phyloP scores from a whole-genome alignment of 2,888 invertebrate species.

The Noctua janthina region DNA sequence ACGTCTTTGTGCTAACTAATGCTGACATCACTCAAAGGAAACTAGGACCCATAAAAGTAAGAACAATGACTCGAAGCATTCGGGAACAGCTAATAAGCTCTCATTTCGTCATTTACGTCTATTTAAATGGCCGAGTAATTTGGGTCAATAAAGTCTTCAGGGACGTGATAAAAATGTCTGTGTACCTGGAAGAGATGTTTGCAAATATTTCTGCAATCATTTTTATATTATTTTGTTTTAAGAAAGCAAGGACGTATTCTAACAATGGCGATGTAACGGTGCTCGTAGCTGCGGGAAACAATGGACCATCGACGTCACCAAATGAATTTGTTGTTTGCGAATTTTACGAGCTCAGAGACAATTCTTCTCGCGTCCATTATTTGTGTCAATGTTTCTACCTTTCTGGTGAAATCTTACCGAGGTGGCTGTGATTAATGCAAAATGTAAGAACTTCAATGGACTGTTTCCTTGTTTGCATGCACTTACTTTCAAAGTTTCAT shows the following conservation, averaged over 20 bases:
- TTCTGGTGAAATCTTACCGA: constrained; percentile 21
- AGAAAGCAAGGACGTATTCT: constrained; percentile 60
- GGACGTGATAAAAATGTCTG: constrained; percentile 54
- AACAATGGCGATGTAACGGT: constrained; percentile 68
- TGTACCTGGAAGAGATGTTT: constrained; percentile 57
- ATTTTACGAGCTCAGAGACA: constrained; percentile 60
- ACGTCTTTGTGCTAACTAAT: constrained; percentile 54
- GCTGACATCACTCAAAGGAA: constrained; percentile 56
- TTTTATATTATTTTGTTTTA: constrained; percentile 60
- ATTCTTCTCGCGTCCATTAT: constrained; percentile 49
- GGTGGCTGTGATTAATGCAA: constrained; percentile 11
- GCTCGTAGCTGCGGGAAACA: constrained; percentile 64
- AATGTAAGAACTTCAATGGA: constrained; percentile 1
- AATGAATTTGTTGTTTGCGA: constrained; percentile 68
- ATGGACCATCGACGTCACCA: constrained; percentile 64
- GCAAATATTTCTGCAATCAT: constrained; percentile 59
- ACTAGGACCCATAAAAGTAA: constrained; percentile 52
- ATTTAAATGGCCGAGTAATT: constrained; percentile 71
- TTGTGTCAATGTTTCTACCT: constrained; percentile 38
- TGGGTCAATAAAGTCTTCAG: constrained; percentile 66
- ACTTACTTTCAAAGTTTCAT: background rate
- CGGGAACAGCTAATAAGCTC: constrained; percentile 60
- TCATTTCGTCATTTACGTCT: constrained; percentile 62
- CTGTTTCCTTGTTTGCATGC: background rate
- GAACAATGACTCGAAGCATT: constrained; percentile 53